Evolutionary conservation across 1,140 invertebrate species (phyloP), one percentile per base, ranked within the genome.

Genomic region (Pteromalus puparum): DNA sequence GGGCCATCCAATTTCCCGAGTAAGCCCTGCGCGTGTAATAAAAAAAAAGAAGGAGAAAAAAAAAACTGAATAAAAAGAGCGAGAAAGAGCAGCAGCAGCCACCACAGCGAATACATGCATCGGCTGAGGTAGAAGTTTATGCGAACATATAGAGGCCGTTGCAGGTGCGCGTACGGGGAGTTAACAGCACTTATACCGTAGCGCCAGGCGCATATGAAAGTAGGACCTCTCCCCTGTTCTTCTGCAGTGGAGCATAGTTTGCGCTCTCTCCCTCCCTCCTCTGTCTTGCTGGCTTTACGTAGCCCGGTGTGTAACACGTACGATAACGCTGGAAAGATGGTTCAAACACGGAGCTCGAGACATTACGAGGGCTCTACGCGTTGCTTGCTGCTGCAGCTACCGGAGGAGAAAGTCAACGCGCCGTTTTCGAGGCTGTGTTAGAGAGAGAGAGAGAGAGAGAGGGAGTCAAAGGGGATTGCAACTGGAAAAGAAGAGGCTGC

Each of bases 141-240:
- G 65, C 75, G n/a, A 65, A 78, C 30, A 6, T 67, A 42, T 65
- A 65, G 53, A 24, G 78, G 73, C 67, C 76, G 84, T 81, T 87
- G 86, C 87, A 88, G 89, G 87, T 87, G 88, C 81, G 84, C 87
- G 88, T 77, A 81, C 87, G 76, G 86, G 88, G 89, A 90, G 87
- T 91, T 90, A 86, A 87, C 84, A 88, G 87, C 88, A 90, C 88
- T 90, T 90, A n/a, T n/a, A 89, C 87, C 81, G 77, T 46, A 18
- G 74, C 10, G 74, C 82, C 83, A 77, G 86, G 86, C 84, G 87
- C 86, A 88, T 89, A 89, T 87, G 87, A 88, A 90, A 88, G 87
- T 87, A 87, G 88, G 83, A 83, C 84, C 68, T 42, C 53, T 76
- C 74, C 28, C 13, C 73, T 30, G 26, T 70, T 28, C 68, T 26